Evolutionary conservation across 2,113 vertebrate species (phyloP), one percentile per base, ranked within the genome.

Genomic region (Melanotaenia duboulayi): DNA sequence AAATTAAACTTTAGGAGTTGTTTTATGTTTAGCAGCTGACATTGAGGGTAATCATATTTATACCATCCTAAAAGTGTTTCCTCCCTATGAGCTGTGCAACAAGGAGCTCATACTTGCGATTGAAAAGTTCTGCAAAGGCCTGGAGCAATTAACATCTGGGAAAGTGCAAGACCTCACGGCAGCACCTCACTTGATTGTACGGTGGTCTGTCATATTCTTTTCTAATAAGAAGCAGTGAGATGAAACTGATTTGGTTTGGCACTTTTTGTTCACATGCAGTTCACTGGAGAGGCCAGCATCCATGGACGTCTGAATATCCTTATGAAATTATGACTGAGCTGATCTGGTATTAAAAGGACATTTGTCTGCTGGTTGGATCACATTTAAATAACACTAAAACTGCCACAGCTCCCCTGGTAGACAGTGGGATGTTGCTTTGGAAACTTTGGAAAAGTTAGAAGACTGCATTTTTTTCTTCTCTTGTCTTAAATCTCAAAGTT

Each of bases 21-120:
- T 78, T 74, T 83, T 52, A 85, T 80, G 75, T 84, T 71, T 82
- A 87, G 78, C 72, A 76, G 82, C 73, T 70, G 77, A 79, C 78
- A 37, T 65, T 57, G 66, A 73, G 74, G 76, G 69, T 81, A 70
- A 83, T 76, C 65, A 28, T 56, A 78, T 86, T 76, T 85, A 85
- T 82, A 67, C 60, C 49, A 55, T 70, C 72, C 64, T 61, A 81
- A 73, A 86, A 59, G 59, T 67, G 79, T 64, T 73, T 40, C 69
- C 58, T 77, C 28, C 74, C 68, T 80, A 72, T 69, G 77, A 81
- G 66, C 67, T 64, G 68, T 57, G 80, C 74, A 51, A 73, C 42
- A 11, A 12, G 23, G 64, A 76, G 81, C 78, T 80, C 70, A 57
- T 73, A 69, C 73, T 65, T 23, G 60, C 16, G 72, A 81, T 73